Evolutionary conservation across 53 echinoderm and acorn worm genomes (phyloP), one percentile per base, ranked within the genome.

Genomic region (Glandiceps talaboti): DNA sequence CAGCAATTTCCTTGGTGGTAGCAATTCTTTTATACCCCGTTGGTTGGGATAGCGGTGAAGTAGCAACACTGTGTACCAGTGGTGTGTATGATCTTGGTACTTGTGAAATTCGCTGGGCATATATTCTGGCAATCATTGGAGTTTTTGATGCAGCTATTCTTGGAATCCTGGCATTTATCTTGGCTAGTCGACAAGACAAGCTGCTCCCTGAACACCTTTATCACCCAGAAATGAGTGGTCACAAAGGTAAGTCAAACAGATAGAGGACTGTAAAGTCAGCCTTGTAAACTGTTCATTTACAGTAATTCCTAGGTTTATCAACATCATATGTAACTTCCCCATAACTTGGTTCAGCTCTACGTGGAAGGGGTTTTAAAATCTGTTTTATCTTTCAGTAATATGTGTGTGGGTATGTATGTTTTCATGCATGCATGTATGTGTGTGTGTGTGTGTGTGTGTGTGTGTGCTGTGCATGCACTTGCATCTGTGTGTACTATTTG

Each of bases 151-250:
- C 92, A 45, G 82, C 90, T 73, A 90, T 90, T n/a, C 82, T 96
- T 25, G 96, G 92, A 64, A 83, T 96, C 32, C 74, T 96, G 33
- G 96, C 96, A 29, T 89, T 92, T 76, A 90, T 96, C 74, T 80
- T 96, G 76, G 96, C 96, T 72, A 92, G 87, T 64, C 92, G 92
- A 75, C 96, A 96, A 79, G 96, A 92, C 73, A 96, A 96, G 73
- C 87, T 96, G 29, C 64, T 45, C 64, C 64, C 64, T 45, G 64
- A 45, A 45, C 64, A 45, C 20, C 6, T 45, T 6, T 45, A 45
- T 20, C 83, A 90, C 76, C 77, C 82, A 26, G 96, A 96, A 85
- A 91, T 91, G 89, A 86, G 88, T 45, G 64, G 64, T 20, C 20
- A 45, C 64, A 45, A 45, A 45, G 64, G 64, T 45, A 45, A 12